Evolutionary conservation across 2,888 invertebrate genomes (phyloP).

Genomic region (Rhingia rostrata): DNA sequence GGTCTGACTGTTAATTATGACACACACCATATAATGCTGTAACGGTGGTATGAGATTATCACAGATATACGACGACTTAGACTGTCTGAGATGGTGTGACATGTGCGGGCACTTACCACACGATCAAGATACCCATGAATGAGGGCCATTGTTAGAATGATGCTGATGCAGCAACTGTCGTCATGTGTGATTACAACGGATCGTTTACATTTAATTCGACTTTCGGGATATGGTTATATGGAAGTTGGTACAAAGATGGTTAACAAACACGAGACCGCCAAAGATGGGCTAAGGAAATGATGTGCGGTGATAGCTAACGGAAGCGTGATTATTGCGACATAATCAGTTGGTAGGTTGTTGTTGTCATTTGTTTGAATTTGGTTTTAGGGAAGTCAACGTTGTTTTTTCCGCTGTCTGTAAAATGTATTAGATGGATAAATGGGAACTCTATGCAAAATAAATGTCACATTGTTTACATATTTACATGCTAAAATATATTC

Average conservation of each 20-base stretch:
- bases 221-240: conserved; percentile 20
- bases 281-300: conserved; percentile 15
- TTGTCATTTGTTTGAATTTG: conserved; percentile 12
- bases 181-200: conserved; percentile 51
- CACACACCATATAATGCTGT: conserved; percentile 54
- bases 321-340: conserved; percentile 19
- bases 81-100: conserved; percentile 49
- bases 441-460: too few species aligned
- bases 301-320: conserved; percentile 28
- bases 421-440: too few species aligned
- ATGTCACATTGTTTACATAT: too few species aligned
- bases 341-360: conserved; percentile 5
- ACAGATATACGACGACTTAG: conserved; percentile 16
- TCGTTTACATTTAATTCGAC: conserved; percentile 49
- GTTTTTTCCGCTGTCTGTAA: too few species aligned
- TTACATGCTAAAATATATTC: too few species aligned
- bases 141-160: conserved; percentile 20
- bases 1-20: conserved; percentile 60
- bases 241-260: conserved; percentile 4
- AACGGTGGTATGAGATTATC: conserved; percentile 59
- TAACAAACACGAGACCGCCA: conserved; percentile 23
- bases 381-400: not conserved
- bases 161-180: conserved; percentile 38
- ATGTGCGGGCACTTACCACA: conserved; percentile 62
- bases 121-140: conserved; percentile 28